These are phyloP conservation scores for Ectemnius cavifrons DNA, from an alignment of 2,888 invertebrate species.

Conservation along the genomic window DNA sequence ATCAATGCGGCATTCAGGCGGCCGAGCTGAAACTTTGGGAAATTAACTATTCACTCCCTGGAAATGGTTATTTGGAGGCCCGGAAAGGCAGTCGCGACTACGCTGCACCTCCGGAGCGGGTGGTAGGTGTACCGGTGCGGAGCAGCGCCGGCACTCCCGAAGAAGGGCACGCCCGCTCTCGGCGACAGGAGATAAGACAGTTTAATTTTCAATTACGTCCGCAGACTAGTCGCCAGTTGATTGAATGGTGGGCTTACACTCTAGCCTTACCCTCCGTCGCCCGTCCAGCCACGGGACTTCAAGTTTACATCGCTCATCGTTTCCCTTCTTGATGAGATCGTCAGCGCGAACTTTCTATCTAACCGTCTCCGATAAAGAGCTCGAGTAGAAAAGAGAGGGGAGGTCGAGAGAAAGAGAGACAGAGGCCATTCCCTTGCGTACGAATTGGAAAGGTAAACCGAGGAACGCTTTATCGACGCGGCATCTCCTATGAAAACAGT, in stretches of 20 bases:
- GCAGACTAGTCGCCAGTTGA: conserved; percentile 40
- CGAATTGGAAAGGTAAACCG: conserved; percentile 3
- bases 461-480: not conserved
- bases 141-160: not conserved
- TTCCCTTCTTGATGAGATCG: not conserved
- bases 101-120: conserved; percentile 38
- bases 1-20: conserved; percentile 77
- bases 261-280: not conserved
- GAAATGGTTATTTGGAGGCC: conserved; percentile 75
- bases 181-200: conserved; percentile 71
- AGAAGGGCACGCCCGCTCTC: conserved; percentile 39
- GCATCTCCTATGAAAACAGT: not conserved
- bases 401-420: not conserved
- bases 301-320: conserved; percentile 11
- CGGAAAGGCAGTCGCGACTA: conserved; percentile 67
- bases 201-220: conserved; percentile 75
- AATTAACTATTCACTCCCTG: conserved; percentile 77
- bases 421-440: not conserved
- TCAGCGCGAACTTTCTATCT: conserved; percentile 13
- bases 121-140: not conserved
- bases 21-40: conserved; percentile 76
- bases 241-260: conserved; percentile 33
- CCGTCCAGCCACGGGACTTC: conserved; percentile 24
- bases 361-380: not conserved
- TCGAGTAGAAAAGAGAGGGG: not conserved